Evolutionary conservation across 2,888 invertebrate species (phyloP).

Genomic region (Chymomyza caudatula): DNA sequence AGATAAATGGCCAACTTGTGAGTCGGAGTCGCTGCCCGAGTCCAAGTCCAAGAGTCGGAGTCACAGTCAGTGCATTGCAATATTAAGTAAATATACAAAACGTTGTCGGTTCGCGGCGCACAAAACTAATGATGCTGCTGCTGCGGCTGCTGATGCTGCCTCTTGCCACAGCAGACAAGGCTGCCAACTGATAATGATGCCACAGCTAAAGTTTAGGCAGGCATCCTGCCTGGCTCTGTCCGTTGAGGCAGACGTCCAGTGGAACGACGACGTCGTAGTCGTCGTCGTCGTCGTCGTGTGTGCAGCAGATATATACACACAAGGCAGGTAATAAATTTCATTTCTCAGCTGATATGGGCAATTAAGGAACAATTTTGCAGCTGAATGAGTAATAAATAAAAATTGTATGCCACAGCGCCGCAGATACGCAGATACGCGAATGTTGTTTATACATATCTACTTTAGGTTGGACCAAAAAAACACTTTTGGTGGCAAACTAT

Average conservation of each 20-base stretch:
- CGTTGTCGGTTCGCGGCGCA: conserved; percentile 71
- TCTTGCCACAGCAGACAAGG: neutral
- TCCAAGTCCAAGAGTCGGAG: neutral
- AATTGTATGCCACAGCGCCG: conserved; percentile 61
- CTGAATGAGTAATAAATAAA: conserved; percentile 76
- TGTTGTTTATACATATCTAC: too few species aligned
- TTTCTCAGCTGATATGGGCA: conserved; percentile 76
- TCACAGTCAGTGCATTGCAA: conserved; percentile 57
- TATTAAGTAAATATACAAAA: conserved; percentile 72
- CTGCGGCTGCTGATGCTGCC: neutral
- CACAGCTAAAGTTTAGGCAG: conserved; percentile 65
- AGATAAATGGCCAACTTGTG: conserved; percentile 61
- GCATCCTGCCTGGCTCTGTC: neutral
- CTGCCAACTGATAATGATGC: conserved; percentile 63
- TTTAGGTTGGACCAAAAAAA: too few species aligned
- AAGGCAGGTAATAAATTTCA: conserved; percentile 76
- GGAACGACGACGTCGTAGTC: neutral
- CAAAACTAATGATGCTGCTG: conserved; percentile 70
- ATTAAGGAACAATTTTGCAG: conserved; percentile 77
- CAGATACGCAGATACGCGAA: conserved; percentile 14
- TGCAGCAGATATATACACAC: conserved; percentile 64
- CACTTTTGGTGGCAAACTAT: too few species aligned
- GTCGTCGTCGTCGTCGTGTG: conserved; percentile 28
- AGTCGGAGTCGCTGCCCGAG: neutral
- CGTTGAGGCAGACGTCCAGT: too few species aligned